Base-by-base conservation (phyloP, 2,113 vertebrate species). In the Petrocephalus zakoni region DNA sequence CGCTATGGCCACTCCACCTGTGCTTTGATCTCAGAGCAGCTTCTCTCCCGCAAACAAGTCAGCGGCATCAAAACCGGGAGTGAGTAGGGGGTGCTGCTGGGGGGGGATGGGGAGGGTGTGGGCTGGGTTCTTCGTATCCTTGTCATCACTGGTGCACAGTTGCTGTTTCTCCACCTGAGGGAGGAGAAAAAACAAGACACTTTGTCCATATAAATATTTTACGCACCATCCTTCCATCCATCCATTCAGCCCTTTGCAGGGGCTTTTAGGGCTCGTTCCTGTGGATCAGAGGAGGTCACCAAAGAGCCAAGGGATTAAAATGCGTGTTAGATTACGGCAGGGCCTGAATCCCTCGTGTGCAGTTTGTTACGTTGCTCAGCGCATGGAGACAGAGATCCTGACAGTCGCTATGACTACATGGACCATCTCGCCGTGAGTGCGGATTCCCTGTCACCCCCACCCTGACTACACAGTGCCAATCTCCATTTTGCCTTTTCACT, bases 371-470 rank as follows among this genome's bases (percentile, higher is more conserved):
- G 37, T 85, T 83, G 56, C 49, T 78, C 85, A 15, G 46, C 34
- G 52, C 83, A 89, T 83, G 87, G 64, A 88, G 89, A 56, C 89
- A 58, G 87, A 87, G 88, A 82, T 61, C 88, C 87, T 87, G 86
- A 88, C 91, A 87, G 90, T 92, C 87, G 82, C 90, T 88, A 91
- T 92, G 91, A 90, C 88, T 89, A 92, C 90, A 90, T 37, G 15
- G 75, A 84, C 72, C 22, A 85, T 89, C 84, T 89, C 87, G 10
- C 46, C 6, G 2, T 52, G 51, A 29, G 19, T 78, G 64, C n/a
- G n/a, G 47, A 8, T 29, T 42, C 49, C 75, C 84, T 52, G 21
- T 58, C 52, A 51, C 49, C 2, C 9, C 9, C 72, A 72, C 10
- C 15, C 49, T 34, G 34, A 5, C 29, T 85, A 52, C 78, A 61